phyloP scores from a whole-genome alignment of 2,888 invertebrate species.

The Phortica okadai region DNA sequence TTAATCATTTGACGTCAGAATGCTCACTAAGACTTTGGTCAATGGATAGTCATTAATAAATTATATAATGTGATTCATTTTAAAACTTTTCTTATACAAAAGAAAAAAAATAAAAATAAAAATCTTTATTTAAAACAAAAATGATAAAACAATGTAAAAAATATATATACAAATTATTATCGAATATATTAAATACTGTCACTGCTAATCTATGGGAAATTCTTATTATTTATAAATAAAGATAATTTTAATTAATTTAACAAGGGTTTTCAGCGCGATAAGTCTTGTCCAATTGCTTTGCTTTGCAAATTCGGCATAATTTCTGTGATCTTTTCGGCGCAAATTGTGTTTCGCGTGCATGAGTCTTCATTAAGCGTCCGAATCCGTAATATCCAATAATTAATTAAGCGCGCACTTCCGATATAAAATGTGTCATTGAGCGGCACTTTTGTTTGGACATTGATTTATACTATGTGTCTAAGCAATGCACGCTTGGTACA shows the following conservation, averaged over 20 bases:
- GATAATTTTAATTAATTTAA: constrained; percentile 14
- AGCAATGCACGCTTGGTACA: neutral
- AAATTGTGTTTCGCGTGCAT: neutral
- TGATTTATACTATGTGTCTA: neutral
- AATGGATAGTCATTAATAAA: too few relatives aligned
- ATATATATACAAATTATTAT: too few relatives aligned
- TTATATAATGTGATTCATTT: too few relatives aligned
- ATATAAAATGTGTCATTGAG: constrained; percentile 6
- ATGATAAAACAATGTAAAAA: too few relatives aligned
- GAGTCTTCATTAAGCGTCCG: neutral
- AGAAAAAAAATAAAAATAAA: too few relatives aligned
- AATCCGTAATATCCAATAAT: neutral
- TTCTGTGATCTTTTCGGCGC: constrained; percentile 6
- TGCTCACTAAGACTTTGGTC: too few relatives aligned
- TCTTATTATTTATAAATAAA: neutral
- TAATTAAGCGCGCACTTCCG: constrained; percentile 22
- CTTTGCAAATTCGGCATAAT: neutral
- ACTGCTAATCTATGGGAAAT: too few relatives aligned
- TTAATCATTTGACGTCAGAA: too few relatives aligned
- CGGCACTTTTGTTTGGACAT: constrained; percentile 1
- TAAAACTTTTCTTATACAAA: too few relatives aligned
- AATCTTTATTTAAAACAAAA: too few relatives aligned
- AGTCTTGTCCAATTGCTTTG: neutral
- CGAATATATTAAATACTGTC: too few relatives aligned
- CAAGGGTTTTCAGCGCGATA: neutral